A percentile compares a stretch with the other conserved stretches of the same genome.
phyloP scores from a whole-genome alignment of 2,113 vertebrate species.

The Heteronetta atricapilla region DNA sequence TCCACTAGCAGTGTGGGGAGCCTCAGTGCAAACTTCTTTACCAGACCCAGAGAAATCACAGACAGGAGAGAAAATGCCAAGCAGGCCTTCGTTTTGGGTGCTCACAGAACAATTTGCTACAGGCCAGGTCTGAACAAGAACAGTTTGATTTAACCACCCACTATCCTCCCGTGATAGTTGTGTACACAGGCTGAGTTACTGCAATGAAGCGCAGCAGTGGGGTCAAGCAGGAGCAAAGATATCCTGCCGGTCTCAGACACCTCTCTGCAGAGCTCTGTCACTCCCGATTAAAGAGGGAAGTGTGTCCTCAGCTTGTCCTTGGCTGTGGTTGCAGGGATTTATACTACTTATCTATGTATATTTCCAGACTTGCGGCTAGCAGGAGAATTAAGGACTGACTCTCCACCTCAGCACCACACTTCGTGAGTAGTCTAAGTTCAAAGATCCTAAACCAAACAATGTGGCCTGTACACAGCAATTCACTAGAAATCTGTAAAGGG shows the following conservation, averaged over 20 bases:
- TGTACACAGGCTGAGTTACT: background rate
- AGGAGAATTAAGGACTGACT: background rate
- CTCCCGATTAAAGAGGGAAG: background rate
- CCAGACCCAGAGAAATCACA: background rate
- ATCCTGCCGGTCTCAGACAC: background rate
- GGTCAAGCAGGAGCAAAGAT: background rate
- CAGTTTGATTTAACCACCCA: background rate
- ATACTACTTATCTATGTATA: background rate
- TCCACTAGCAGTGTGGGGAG: rapidly evolving
- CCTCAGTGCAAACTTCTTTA: background rate
- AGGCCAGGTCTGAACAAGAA: background rate
- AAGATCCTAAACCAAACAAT: background rate
- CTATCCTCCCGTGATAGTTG: background rate
- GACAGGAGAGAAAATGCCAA: background rate
- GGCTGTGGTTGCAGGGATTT: background rate
- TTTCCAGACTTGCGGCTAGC: background rate
- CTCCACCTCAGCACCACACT: background rate
- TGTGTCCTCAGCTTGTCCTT: rapidly evolving
- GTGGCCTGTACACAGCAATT: background rate
- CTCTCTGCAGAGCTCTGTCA: background rate
- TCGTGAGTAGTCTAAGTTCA: background rate
- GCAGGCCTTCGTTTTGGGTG: background rate
- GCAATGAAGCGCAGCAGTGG: rapidly evolving
- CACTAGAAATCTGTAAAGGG: background rate
- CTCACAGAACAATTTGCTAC: background rate